Base-by-base conservation (phyloP, 1,140 invertebrate genomes). In the Manduca sexta region DNA sequence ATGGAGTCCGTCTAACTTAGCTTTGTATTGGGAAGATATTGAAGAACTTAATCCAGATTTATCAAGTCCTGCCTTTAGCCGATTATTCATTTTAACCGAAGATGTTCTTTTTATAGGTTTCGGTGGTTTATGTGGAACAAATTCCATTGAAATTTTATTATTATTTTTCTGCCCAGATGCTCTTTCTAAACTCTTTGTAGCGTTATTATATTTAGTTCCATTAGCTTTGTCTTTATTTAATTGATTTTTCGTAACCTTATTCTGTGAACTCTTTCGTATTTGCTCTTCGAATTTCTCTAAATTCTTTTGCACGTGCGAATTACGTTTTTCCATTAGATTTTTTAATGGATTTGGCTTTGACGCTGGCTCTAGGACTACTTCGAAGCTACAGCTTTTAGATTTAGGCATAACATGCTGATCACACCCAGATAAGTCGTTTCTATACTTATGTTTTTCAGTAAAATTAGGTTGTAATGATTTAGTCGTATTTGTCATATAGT, bases 51-150 rank as follows among this genome's bases (percentile, higher is more conserved):
- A 41, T 6, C 70, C 68, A 7, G 71, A 62, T 55, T 85, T 85
- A 15, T 86, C 83, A 45, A 82, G 52, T 7, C 73, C 74, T 7
- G 80, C 74, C 64, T 85, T 84, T 13, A 85, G 59, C 52, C 77
- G 66, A 44, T 86, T 86, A 51, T 85, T 86, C 43, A 86, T 61
- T 62, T 87, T 87, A 8, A 86, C 75, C 4, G 73, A 87, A 16
- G 81, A 86, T n/a, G 75, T 87, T 64, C 80, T 71, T 66, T 84
- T 86, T 13, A 83, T 82, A 30, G 73, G 83, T 74, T 86, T 87
- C 5, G 89, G 88, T 2, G 89, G 88, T 63, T 90, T 90, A 48
- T 90, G 89, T 2, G 84, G 86, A 12, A 90, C 78, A 80, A 87
- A 87, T 64, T 89, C 76, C 86, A 86, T 79, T 49, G 87, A 73